Percentiles rank a stretch among this genome's conserved stretches.
These are phyloP conservation scores for Zingel zingel DNA, from an alignment of 2,113 vertebrate species.

Conservation along the genomic window DNA sequence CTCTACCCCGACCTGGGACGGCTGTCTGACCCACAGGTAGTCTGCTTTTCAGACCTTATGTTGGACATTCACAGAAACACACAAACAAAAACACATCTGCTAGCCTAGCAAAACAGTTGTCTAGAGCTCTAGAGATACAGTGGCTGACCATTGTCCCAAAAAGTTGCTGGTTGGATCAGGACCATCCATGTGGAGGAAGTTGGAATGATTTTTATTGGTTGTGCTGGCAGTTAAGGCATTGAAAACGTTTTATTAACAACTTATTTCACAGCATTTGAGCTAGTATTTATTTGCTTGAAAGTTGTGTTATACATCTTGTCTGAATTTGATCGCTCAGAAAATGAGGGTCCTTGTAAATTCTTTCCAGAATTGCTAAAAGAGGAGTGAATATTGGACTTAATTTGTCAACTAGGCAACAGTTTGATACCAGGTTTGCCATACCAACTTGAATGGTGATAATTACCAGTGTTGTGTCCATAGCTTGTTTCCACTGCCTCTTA, in stretches of 20 bases:
- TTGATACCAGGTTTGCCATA: not conserved
- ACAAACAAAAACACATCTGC: too few species aligned
- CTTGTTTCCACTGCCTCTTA: not conserved
- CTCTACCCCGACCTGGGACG: constrained; percentile 92
- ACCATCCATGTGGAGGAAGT: not conserved
- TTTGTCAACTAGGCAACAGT: not conserved
- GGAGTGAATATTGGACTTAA: too few species aligned
- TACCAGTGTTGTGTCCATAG: not conserved
- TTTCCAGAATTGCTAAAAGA: not conserved
- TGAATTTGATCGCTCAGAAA: not conserved
- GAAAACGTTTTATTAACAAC: not conserved
- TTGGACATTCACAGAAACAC: not conserved
- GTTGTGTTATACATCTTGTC: not conserved
- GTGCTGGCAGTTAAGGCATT: not conserved
- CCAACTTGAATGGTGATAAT: too few species aligned
- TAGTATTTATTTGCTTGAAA: not conserved
- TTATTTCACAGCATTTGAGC: not conserved
- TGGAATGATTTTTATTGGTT: not conserved
- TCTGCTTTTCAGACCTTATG: constrained; percentile 1
- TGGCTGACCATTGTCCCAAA: not conserved
- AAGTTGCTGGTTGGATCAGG: not conserved
- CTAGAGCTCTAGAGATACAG: too few species aligned
- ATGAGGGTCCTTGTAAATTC: not conserved
- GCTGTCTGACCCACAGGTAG: constrained; percentile 93
- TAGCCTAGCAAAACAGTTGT: not conserved